These are phyloP conservation scores for Polyergus mexicanus DNA, from an alignment of 1,140 invertebrate species.

Conservation along the genomic window DNA sequence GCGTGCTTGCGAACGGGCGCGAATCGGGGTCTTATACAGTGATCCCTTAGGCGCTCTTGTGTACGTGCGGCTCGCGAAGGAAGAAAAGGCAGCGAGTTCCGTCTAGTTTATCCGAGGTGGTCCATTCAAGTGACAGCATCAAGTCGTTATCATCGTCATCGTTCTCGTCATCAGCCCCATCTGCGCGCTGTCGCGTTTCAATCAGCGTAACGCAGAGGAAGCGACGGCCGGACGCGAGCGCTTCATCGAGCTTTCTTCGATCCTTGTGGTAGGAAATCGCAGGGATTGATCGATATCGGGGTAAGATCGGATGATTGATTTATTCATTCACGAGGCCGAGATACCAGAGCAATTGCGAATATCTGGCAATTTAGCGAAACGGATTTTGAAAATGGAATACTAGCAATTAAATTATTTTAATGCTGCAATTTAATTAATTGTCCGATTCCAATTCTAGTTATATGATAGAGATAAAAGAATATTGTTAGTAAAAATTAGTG, in stretches of 20 bases:
- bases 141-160: conserved; percentile 31
- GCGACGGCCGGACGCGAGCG: conserved; percentile 44
- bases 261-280: conserved; percentile 20
- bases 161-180: conserved; percentile 53
- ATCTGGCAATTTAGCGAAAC: neutral
- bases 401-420: neutral
- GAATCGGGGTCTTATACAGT: conserved; percentile 47
- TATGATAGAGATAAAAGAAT: neutral
- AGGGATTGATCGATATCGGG: conserved; percentile 26
- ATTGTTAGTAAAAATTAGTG: neutral
- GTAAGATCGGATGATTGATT: conserved; percentile 38
- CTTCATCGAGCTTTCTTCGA: conserved; percentile 44
- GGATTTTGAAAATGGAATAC: neutral
- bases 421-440: neutral
- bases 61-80: conserved; percentile 29
- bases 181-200: conserved; percentile 58
- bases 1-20: conserved; percentile 26
- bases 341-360: neutral
- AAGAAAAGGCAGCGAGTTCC: conserved; percentile 53
- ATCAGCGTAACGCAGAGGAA: conserved; percentile 48
- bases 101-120: conserved; percentile 29
- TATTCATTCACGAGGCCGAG: neutral
- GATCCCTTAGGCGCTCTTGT: conserved; percentile 28
- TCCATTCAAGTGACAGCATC: conserved; percentile 48
- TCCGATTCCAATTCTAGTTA: neutral